phyloP scores from a whole-genome alignment of 2,888 invertebrate species.

The Halictus ligatus region DNA sequence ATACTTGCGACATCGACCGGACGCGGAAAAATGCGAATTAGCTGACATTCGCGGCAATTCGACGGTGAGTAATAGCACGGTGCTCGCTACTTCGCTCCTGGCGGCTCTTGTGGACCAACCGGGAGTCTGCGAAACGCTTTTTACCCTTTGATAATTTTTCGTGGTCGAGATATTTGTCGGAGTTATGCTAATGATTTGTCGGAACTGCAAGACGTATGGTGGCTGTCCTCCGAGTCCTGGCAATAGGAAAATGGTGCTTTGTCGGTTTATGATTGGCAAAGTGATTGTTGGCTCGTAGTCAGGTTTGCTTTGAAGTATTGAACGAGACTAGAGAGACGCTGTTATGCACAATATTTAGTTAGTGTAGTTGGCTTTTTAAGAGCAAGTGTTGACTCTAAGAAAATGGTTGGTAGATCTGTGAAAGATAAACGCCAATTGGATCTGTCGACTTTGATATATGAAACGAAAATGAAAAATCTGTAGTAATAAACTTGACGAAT shows the following conservation, averaged over 20 bases:
- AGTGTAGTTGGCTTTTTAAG: not conserved
- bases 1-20: slow-evolving; percentile 51
- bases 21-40: slow-evolving; percentile 49
- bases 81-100: not conserved
- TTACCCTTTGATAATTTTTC: not conserved
- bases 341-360: not conserved
- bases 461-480: not conserved
- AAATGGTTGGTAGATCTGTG: not conserved
- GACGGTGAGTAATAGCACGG: slow-evolving; percentile 39
- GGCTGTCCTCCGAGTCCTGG: not conserved
- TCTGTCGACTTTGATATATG: too few species aligned
- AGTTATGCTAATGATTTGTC: slow-evolving; percentile 9
- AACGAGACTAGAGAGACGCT: not conserved
- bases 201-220: not conserved
- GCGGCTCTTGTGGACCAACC: not conserved
- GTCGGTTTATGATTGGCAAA: not conserved
- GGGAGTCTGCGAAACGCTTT: not conserved
- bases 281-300: not conserved
- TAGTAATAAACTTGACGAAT: too few species aligned
- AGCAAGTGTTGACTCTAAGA: not conserved
- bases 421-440: too few species aligned
- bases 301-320: not conserved
- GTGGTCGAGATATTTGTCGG: not conserved
- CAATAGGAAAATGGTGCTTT: not conserved
- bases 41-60: slow-evolving; percentile 47